These are phyloP conservation scores for Rhinichthys klamathensis DNA, from an alignment of 2,113 vertebrate species.

Conservation along the genomic window DNA sequence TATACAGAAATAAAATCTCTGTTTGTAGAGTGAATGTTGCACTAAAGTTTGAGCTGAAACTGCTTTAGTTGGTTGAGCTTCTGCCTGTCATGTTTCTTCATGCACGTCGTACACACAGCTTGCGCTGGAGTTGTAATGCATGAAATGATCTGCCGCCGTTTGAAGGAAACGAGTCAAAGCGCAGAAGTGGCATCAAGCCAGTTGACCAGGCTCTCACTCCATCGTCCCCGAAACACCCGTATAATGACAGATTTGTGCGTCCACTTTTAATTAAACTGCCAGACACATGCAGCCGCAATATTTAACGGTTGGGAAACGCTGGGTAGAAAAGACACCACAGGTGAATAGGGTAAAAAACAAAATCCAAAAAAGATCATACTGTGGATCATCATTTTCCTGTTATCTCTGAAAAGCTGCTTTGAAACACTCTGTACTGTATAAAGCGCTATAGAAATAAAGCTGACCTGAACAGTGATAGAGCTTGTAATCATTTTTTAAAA, in stretches of 20 bases:
- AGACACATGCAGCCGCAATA: not conserved
- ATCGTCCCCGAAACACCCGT: not conserved
- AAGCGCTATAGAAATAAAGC: no score
- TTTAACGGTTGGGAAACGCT: not conserved
- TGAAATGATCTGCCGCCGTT: not conserved
- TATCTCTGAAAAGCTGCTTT: no score
- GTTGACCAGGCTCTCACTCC: not conserved
- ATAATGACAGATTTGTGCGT: conserved; percentile 17
- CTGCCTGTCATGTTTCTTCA: not conserved
- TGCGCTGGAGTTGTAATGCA: not conserved
- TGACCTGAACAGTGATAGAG: no score
- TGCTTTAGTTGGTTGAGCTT: not conserved
- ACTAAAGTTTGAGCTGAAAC: not conserved
- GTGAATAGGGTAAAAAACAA: not conserved
- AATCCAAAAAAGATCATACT: not conserved
- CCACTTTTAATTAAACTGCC: conserved; percentile 2
- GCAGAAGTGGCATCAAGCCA: not conserved
- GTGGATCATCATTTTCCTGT: not conserved
- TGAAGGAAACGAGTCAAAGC: not conserved
- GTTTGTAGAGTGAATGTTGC: not conserved
- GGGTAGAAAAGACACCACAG: not conserved
- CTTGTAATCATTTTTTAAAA: no score
- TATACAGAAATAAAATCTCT: not conserved
- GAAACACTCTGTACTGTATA: no score
- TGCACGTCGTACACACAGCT: no score